A percentile compares a stretch with the other conserved stretches of the same genome.
These are phyloP conservation scores for Melanerpes aurifrons DNA, from an alignment of 2,113 vertebrate genomes.

Conservation along the genomic window DNA sequence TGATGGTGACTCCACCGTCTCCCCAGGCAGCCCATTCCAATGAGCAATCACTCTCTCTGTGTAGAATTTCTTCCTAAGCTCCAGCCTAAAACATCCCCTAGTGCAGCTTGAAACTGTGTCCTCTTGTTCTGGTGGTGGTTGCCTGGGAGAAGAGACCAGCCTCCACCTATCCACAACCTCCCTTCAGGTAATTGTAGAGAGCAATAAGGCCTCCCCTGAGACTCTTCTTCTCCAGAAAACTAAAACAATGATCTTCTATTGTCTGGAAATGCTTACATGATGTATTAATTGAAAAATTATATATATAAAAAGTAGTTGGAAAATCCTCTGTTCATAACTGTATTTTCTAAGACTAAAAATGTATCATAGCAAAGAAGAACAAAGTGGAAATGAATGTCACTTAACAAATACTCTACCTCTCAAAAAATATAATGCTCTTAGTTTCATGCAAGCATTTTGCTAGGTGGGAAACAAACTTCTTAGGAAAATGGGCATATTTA, in stretches of 20 bases:
- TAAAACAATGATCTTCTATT: not conserved
- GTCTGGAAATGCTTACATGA: not conserved
- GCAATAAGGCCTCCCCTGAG: too few species aligned
- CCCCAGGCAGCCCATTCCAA: too few species aligned
- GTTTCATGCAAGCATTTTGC: not conserved
- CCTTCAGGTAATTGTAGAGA: too few species aligned
- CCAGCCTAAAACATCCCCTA: too few species aligned
- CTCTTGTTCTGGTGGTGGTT: too few species aligned
- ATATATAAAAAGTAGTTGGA: not conserved
- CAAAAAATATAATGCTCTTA: not conserved
- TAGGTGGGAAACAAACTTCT: not conserved
- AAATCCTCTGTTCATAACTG: not conserved
- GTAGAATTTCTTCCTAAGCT: too few species aligned
- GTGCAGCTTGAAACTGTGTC: too few species aligned
- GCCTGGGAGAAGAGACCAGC: too few species aligned
- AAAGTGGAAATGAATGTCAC: not conserved
- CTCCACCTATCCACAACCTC: too few species aligned
- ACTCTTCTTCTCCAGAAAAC: not conserved
- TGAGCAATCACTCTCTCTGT: too few species aligned
- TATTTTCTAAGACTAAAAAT: not conserved
- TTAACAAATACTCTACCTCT: not conserved
- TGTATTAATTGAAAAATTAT: not conserved
- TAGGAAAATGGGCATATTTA: not conserved
- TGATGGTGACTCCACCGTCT: too few species aligned
- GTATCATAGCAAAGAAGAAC: not conserved